Evolutionary conservation across 2,888 invertebrate genomes (phyloP).

Genomic region (Drosophila birchii): DNA sequence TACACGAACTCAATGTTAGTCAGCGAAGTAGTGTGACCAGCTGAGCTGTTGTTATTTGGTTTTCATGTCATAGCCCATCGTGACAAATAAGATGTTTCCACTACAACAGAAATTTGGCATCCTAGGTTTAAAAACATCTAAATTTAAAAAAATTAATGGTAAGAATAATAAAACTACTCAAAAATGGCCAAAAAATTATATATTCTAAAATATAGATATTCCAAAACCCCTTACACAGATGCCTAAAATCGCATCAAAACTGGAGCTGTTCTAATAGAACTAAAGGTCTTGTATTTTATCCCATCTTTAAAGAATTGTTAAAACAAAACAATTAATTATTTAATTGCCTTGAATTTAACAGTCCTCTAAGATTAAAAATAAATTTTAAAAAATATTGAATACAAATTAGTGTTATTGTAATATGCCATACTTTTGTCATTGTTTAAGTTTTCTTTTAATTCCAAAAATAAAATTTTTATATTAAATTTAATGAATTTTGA

Average conservation of each 20-base stretch:
- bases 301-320: not conserved
- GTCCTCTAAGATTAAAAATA: not conserved
- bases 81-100: too few relatives aligned
- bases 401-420: not conserved
- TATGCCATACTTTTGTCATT: too few relatives aligned
- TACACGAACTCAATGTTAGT: conserved; percentile 7
- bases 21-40: conserved; percentile 3
- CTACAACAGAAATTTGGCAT: not conserved
- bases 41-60: not conserved
- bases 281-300: too few relatives aligned
- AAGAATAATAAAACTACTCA: not conserved
- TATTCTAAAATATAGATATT: too few relatives aligned
- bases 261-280: too few relatives aligned
- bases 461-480: not conserved
- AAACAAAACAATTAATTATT: not conserved
- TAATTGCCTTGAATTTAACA: not conserved
- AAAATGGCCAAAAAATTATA: too few relatives aligned
- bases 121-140: not conserved
- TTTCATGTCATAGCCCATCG: too few relatives aligned
- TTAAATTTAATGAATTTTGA: not conserved
- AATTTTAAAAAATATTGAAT: not conserved
- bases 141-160: not conserved
- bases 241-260: too few relatives aligned
- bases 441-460: too few relatives aligned
- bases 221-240: too few relatives aligned